A percentile compares a stretch with the other conserved stretches of the same genome.
These are phyloP conservation scores for Cydia strobilella DNA, from an alignment of 1,140 invertebrate genomes.

Conservation along the genomic window DNA sequence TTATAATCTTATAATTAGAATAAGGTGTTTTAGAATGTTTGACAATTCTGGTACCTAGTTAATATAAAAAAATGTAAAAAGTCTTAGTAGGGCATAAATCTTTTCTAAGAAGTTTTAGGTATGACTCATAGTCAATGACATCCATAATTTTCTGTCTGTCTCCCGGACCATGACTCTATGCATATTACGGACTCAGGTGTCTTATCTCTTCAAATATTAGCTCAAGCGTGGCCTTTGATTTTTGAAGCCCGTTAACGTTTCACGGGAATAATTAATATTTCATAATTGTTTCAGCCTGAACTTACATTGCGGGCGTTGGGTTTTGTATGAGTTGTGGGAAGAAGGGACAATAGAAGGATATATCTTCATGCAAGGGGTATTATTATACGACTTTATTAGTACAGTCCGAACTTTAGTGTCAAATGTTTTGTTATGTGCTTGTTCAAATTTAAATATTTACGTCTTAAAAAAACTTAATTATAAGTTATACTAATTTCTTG, in stretches of 20 bases:
- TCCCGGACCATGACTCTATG: not conserved
- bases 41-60: too few species aligned
- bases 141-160: not conserved
- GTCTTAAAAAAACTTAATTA: too few species aligned
- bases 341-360: not conserved
- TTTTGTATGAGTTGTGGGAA: not conserved
- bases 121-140: not conserved
- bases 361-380: not conserved
- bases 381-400: not conserved
- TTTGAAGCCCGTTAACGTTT: not conserved
- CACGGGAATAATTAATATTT: not conserved
- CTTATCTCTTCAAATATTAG: slow-evolving; percentile 27
- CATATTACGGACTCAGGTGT: slow-evolving; percentile 28
- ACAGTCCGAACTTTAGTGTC: too few species aligned
- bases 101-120: too few species aligned
- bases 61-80: too few species aligned
- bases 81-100: too few species aligned
- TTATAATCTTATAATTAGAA: too few species aligned
- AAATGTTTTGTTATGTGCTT: too few species aligned
- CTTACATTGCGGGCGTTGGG: not conserved
- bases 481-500: too few species aligned
- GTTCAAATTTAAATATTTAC: too few species aligned
- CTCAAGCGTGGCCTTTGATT: slow-evolving; percentile 20
- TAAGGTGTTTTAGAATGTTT: too few species aligned
- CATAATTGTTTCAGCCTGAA: not conserved